A percentile compares a stretch with the other conserved stretches of the same genome.
Conservation (phyloP, 2,888 invertebrate species). For the Stenchaetothrips biformis region DNA sequence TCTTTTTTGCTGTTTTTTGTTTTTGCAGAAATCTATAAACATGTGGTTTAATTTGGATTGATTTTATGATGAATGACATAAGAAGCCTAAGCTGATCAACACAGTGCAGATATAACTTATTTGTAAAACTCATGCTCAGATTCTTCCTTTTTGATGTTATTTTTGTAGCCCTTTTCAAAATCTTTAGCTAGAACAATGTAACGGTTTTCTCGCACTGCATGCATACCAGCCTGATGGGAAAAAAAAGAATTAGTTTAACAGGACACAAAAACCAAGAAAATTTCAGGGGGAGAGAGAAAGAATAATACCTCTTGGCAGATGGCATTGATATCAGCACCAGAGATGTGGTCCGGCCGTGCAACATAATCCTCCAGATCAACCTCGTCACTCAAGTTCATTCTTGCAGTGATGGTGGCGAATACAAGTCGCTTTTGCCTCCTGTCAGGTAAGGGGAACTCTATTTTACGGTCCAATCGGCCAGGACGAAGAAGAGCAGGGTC, state of each 20-base stretch:
- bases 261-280: conserved; percentile 24
- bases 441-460: conserved; percentile 97
- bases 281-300: background rate
- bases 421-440: conserved; percentile 89
- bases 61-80: no score
- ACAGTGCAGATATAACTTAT: conserved; percentile 52
- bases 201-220: conserved; percentile 97
- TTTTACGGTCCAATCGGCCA: conserved; percentile 95
- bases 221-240: conserved; percentile 84
- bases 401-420: conserved; percentile 94
- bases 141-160: conserved; percentile 98
- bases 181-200: conserved; percentile 98
- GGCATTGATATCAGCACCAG: conserved; percentile 98
- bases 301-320: conserved; percentile 85
- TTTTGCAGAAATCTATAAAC: no score
- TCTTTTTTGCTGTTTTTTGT: no score
- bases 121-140: conserved; percentile 99
- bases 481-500: conserved; percentile 96
- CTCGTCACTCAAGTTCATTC: conserved; percentile 97
- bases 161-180: conserved; percentile 99
- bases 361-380: conserved; percentile 99
- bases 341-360: conserved; percentile 96
- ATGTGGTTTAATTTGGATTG: no score
- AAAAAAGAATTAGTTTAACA: conserved; percentile 1
- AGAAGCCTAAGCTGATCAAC: no score